Evolutionary conservation across 1,140 invertebrate genomes (phyloP), one percentile per base, ranked within the genome.

Genomic region (Ruditapes philippinarum): DNA sequence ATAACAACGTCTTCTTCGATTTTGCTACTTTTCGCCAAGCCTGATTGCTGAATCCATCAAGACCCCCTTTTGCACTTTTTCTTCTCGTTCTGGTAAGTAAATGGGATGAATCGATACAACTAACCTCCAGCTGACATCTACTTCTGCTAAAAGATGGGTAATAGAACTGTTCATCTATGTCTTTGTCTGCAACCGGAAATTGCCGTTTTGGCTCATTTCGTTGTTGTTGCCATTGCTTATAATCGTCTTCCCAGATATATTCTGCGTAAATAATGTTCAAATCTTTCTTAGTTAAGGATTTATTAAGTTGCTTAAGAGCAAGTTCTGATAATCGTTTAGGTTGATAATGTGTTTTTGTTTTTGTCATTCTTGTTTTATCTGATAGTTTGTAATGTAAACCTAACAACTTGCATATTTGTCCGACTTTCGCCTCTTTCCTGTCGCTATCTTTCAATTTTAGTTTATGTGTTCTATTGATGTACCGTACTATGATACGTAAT

Each of bases 81-180:
- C 28, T 73, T 81, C 62, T 49, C 25, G 22, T 45, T 70, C 65
- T 22, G 0, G 74, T 90, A 22, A 90, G 40, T 22, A 90, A 68
- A 89, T 89, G 81, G 45, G 88, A 78, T 31, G 88, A 65, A 65
- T 89, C 88, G 36, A 89, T 81, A 33, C 73, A 89, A 36, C 74
- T 40, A 7, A 86, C 89, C 81, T 90, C 82, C 9, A 54, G 57
- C 38, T 90, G 82, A 51, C 54, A 70, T 57, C 82, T 25, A 65
- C 12, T 22, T 0, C 51, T 19, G 25, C 54, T 85, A 40, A 28
- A 83, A 19, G 31, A 57, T 14, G 80, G 80, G 31, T 2, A 28
- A 38, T 83, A 83, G 36, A 83, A 68, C 62, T 11, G 31, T 33
- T 31, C 45, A 0, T 57, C 42, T 25, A 0, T 40, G 22, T 0